Evolutionary conservation across 64 coral and sea anemone genomes (phyloP), one percentile per base, ranked within the genome.

Genomic region (Dendronephthya gigantea): DNA sequence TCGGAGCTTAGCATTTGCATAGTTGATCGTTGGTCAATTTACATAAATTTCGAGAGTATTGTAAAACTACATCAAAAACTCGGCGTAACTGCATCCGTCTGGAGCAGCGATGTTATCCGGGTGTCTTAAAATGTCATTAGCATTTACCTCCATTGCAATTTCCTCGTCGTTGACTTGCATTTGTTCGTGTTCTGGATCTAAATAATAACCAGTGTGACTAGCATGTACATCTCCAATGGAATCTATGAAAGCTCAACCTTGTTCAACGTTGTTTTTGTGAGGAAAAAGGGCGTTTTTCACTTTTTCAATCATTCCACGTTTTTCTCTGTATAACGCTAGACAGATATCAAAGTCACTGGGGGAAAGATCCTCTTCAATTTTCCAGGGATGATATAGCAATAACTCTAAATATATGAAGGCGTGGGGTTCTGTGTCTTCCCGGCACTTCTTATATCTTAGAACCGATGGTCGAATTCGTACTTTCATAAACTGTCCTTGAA

Each of bases 221-320:
- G 66, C 66, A 70, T 70, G 30, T 70, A 70, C 66, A 70, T 70
- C 9, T 22, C 66, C 66, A 15, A 70, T 31, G 12, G 66, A 70
- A 9, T 70, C 66, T 70, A 70, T 70, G 27, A 70, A 70, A 70
- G 23, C 66, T 70, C 66, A 9, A 70, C 66, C 66, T n/a, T 70
- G 66, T 70, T 70, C 66, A 9, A 70, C 66, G 23, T 70, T 70
- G 25, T 70, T 70, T 70, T 70, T 70, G 66, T 70, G 69, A 76
- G 69, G 69, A 27, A 76, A 76, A 76, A 76, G 69, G 23, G 34
- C 69, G 69, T 16, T 76, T 76, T 29, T 75, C 69, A 75, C 69
- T 75, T 29, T 75, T 75, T 75, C 69, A 75, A 75, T 75, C 17
- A 4, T 75, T 19, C 29, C 12, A 34, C 35, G 30, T 27, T 75